phyloP scores from a whole-genome alignment of 2,888 invertebrate species.

The Phaedon cochleariae region DNA sequence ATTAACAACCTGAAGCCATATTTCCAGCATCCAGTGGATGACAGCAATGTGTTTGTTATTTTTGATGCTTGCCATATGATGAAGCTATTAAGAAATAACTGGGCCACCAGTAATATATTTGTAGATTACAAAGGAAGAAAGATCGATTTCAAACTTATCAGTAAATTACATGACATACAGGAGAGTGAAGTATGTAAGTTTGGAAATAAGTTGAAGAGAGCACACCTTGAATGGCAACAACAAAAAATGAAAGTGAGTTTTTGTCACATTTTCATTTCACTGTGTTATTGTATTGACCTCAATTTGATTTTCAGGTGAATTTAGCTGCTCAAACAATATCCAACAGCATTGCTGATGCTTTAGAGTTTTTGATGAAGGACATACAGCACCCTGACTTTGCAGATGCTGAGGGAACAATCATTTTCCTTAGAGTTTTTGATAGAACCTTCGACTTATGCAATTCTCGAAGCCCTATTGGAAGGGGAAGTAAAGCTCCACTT shows the following conservation, averaged over 20 bases:
- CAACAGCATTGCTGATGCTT: constrained; percentile 9
- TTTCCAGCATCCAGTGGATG: constrained; percentile 17
- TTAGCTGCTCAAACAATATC: constrained; percentile 1
- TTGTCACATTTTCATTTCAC: no score
- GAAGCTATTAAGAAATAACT: constrained; percentile 5
- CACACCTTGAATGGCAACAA: neutral
- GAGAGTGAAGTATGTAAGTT: constrained; percentile 1
- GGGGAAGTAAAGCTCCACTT: constrained; percentile 25
- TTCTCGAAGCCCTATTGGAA: constrained; percentile 27
- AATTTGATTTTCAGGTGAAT: no score
- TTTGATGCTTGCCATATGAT: constrained; percentile 12
- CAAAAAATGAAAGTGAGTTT: constrained; percentile 5
- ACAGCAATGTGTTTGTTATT: neutral
- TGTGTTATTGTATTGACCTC: no score
- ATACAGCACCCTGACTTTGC: constrained; percentile 21
- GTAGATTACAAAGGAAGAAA: neutral
- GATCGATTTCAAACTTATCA: neutral
- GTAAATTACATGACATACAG: neutral
- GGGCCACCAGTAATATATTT: neutral
- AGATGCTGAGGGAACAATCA: constrained; percentile 23
- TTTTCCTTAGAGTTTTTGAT: constrained; percentile 30
- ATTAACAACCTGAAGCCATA: constrained; percentile 9
- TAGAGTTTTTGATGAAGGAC: neutral
- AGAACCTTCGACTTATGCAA: constrained; percentile 32
- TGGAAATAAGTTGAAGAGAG: neutral